A percentile compares a stretch with the other conserved stretches of the same genome.
Conservation (phyloP, 2,113 vertebrate species). For the Theropithecus gelada region DNA sequence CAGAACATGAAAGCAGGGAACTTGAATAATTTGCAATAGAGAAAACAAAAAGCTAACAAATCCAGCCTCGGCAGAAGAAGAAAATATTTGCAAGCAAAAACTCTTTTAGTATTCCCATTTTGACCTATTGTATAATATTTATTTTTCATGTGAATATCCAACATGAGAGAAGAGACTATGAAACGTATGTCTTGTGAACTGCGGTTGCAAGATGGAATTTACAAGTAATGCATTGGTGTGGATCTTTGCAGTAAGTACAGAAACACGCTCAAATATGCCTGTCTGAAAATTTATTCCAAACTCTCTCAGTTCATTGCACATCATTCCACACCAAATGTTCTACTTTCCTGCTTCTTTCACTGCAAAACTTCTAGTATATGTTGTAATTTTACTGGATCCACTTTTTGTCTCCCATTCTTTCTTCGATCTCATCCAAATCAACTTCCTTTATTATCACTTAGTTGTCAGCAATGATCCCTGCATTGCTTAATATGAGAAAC, state of each 20-base stretch:
- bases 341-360: background rate
- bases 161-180: background rate
- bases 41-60: too few relatives aligned
- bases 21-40: too few relatives aligned
- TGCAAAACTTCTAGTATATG: background rate
- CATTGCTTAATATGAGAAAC: background rate
- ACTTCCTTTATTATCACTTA: background rate
- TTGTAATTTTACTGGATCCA: background rate
- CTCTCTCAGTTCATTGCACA: background rate
- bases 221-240: background rate
- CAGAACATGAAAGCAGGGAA: too few relatives aligned
- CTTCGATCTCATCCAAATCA: background rate
- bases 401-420: background rate
- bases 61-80: too few relatives aligned
- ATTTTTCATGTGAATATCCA: background rate
- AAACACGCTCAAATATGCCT: background rate
- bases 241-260: background rate
- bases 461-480: rapidly evolving
- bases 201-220: background rate
- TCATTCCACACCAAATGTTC: background rate
- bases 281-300: too few relatives aligned
- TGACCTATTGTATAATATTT: background rate
- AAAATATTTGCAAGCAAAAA: too few relatives aligned
- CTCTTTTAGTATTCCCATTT: background rate
- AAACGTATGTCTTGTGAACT: background rate